A percentile compares a stretch with the other conserved stretches of the same genome.
Conservation (phyloP, 2,797 vertebrate species). For the Malacoraja senta region DNA sequence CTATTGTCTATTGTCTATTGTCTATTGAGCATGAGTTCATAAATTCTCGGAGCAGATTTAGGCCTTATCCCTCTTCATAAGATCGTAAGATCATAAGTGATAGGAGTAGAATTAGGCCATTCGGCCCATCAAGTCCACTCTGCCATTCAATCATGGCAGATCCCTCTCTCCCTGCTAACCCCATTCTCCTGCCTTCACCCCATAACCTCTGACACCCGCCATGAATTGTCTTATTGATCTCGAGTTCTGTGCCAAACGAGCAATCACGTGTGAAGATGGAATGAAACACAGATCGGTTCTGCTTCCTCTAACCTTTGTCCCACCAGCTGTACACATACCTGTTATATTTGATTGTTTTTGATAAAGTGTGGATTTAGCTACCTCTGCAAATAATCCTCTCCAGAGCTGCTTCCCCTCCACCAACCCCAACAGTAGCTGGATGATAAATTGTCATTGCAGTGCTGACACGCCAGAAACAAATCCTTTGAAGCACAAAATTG, state of each 20-base stretch:
- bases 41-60: no score
- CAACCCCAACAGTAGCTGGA: conserved; percentile 35
- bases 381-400: not conserved
- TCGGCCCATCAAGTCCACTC: no score
- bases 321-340: not conserved
- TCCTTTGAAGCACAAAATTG: conserved; percentile 27
- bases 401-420: not conserved
- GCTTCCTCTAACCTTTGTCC: not conserved
- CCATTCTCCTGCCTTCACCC: no score
- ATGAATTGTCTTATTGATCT: not conserved
- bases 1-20: no score
- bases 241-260: not conserved
- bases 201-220: no score
- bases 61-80: no score
- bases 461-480: not conserved
- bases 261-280: not conserved
- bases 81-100: no score
- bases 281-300: not conserved
- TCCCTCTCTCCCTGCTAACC: no score
- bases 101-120: no score
- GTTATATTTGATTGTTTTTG: not conserved
- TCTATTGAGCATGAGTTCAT: not conserved
- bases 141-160: no score
- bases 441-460: conserved; percentile 15
- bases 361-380: conserved; percentile 17